Base-by-base conservation (phyloP, 2,113 vertebrate species). In the Cariama cristata region DNA sequence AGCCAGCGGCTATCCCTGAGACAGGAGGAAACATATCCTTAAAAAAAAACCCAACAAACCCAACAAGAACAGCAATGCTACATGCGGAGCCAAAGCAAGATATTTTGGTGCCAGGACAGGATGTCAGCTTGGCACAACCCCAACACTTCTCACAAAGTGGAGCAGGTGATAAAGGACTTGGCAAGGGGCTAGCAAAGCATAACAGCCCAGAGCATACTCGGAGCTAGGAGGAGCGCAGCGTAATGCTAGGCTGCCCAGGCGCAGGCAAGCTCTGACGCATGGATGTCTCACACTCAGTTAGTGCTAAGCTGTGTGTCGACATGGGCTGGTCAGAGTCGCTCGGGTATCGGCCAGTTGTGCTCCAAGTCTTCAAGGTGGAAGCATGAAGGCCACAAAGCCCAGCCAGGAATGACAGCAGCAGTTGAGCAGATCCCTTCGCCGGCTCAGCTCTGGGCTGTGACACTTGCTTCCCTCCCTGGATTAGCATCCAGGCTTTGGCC, bases 51-150 rank as follows among this genome's bases (percentile, higher is more conserved):
- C 24, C 14, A 52, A 21, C 22, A 14, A 13, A 4, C 6, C 35
- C 13, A 32, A 7, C 58, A 64, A 14, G 58, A 64, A 17, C 11
- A 50, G 45, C 12, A 18, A 15, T 0, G 58, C 42, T 47, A 50
- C 52, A 28, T 1, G 0, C 3, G 0, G 55, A 60, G 55, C 8
- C 83, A 45, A 24, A 66, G 74, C 47, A 26, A 30, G 66, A 1
- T 8, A 11, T 53, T 44, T 26, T 1, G 5, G 71, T 58, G 86
- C 47, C 83, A 72, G 86, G 72, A 68, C 72, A 79, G 90, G 86
- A 66, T 22, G 69, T n/a, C 18, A 11, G 55, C 47, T 16, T 83
- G 86, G 88, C 84, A 53, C 42, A 30, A 20, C 11, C 64, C 59
- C 75, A 81, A 14, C 2, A 2, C 38, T 68, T 38, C 74, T 58